Base-by-base conservation (phyloP, 2,113 vertebrate genomes). In the Muntiacus muntjak region DNA sequence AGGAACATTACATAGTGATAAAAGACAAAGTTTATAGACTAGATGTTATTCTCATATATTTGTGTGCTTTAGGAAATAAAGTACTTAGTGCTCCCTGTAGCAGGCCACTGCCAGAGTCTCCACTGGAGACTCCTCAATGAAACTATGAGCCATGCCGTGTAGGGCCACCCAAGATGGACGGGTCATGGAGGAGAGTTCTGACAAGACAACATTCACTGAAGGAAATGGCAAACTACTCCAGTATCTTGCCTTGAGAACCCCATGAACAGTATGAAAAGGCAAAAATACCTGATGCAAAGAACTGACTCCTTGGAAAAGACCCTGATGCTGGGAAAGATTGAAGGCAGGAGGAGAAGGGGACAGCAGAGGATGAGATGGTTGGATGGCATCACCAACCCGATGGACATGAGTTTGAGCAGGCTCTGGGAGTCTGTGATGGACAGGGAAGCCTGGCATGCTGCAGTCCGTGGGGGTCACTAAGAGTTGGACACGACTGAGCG, bases 341-440 rank as follows among this genome's bases (percentile, higher is more conserved):
- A 71, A 71, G 19, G 67, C n/a, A 36, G 67, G 9, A 71, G n/a
- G 9, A 23, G 36, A 71, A 40, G 67, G 1, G 67, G 67, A 71
- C n/a, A 12, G 21, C 67, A 71, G n/a, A 71, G n/a, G n/a, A 40
- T 36, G 67, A 71, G n/a, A 36, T 21, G 17, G 64, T 11, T 71
- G 9, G n/a, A 40, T 71, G 67, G 19, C n/a, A 40, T 71, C 19
- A 71, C 67, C 0, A 0, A 19, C n/a, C 36, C 0, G 0, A 71
- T 71, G n/a, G n/a, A 40, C 19, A 71, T 40, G 9, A 71, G n/a
- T 71, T 71, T 71, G 67, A 71, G 19, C 5, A 40, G 19, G 67
- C 67, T 71, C 67, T 0, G 0, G 67, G 67, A 71, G n/a, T 40
- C 6, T n/a, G 67, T 71, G 36, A 40, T 23, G n/a, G 67, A 40